phyloP scores from a whole-genome alignment of 2,888 invertebrate species.

The Dermolepida albohirtum region DNA sequence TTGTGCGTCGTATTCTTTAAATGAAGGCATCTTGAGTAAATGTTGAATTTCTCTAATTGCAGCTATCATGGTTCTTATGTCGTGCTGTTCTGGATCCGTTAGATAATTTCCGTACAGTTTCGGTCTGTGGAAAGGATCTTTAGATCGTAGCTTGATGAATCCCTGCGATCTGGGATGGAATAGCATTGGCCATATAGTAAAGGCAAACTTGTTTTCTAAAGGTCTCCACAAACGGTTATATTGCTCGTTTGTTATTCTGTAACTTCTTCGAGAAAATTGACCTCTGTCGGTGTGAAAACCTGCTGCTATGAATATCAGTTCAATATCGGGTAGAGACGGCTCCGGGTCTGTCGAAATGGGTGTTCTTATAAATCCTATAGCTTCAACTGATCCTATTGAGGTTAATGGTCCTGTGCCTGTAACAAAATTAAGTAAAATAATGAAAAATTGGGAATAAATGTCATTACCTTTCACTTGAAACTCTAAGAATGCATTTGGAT shows the following conservation, averaged over 20 bases:
- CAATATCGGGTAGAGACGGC: conserved; percentile 74
- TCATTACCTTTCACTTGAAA: conserved; percentile 62
- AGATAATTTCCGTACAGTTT: conserved; percentile 86
- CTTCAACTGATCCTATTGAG: conserved; percentile 70
- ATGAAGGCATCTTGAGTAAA: conserved; percentile 65
- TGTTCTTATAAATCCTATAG: conserved; percentile 71
- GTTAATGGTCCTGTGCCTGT: conserved; percentile 66
- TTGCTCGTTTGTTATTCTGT: conserved; percentile 70
- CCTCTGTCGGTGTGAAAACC: conserved; percentile 57
- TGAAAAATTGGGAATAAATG: too few species aligned
- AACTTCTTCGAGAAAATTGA: conserved; percentile 59
- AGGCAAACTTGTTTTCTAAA: conserved; percentile 63
- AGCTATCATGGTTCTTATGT: conserved; percentile 59
- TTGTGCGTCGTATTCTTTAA: conserved; percentile 64
- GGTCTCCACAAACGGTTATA: conserved; percentile 70
- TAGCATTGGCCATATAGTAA: conserved; percentile 73
- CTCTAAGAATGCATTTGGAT: conserved; percentile 61
- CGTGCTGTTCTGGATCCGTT: conserved; percentile 68
- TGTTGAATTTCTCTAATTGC: conserved; percentile 67
- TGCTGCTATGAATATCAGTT: conserved; percentile 75
- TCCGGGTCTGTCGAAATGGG: conserved; percentile 68
- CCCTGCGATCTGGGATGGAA: conserved; percentile 81
- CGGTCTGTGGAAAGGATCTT: conserved; percentile 78
- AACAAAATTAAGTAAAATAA: neutral
- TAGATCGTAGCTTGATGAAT: conserved; percentile 74